Conservation (phyloP, 2,113 vertebrate species). For the Campylorhamphus procurvoides region DNA sequence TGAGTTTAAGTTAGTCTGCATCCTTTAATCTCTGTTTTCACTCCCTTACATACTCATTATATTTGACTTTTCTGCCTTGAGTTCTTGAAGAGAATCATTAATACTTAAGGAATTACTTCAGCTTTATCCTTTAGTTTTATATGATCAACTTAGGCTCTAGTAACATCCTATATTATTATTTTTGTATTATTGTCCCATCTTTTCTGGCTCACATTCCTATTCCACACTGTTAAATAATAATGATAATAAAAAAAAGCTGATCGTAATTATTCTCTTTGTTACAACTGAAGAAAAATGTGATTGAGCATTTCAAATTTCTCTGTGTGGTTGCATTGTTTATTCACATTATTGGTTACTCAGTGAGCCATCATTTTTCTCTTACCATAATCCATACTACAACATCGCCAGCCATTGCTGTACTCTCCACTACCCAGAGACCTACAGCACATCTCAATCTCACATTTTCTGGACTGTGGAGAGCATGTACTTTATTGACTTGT, state of each 20-base stretch:
- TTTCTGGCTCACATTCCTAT: not conserved
- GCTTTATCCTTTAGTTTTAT: not conserved
- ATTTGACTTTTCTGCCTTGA: not conserved
- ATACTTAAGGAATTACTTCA: not conserved
- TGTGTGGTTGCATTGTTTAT: not conserved
- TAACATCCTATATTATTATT: not conserved
- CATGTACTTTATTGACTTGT: accelerated
- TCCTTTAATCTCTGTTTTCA: not conserved
- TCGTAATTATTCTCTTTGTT: not conserved
- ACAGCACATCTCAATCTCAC: not conserved
- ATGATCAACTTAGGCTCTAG: not conserved
- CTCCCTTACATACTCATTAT: not conserved
- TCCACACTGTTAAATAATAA: not conserved
- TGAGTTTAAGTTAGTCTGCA: not conserved
- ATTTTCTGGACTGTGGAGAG: not conserved
- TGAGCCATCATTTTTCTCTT: not conserved
- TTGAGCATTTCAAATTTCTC: not conserved
- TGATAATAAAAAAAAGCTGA: not conserved
- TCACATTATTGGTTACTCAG: not conserved
- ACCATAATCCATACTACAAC: not conserved
- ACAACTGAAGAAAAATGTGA: not conserved
- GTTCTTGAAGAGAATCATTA: not conserved
- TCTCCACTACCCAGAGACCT: not conserved
- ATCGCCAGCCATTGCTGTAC: not conserved
- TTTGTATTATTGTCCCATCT: not conserved